Percentiles rank a stretch among this genome's conserved stretches.
Conservation (phyloP, 2,888 invertebrate species). For the Hypomecis atomaria region DNA sequence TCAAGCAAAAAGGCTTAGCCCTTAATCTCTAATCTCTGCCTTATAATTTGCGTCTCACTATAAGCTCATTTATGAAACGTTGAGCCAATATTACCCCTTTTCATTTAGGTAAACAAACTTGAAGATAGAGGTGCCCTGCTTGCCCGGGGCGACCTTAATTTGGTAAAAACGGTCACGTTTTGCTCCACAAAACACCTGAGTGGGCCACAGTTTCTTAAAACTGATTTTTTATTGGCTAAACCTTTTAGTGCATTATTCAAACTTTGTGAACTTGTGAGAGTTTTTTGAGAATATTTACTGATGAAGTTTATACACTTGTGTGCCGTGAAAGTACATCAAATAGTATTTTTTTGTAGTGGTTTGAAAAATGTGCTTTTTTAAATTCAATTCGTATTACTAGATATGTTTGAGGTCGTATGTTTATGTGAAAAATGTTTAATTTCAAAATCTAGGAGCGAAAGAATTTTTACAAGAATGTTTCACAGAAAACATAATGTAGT, state of each 20-base stretch:
- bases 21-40: slow-evolving; percentile 1
- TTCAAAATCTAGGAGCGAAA: no score
- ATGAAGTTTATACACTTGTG: background rate
- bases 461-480: no score
- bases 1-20: background rate
- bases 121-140: slow-evolving; percentile 28
- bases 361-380: no score
- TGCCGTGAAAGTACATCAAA: no score
- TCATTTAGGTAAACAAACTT: slow-evolving; percentile 20
- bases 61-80: slow-evolving; percentile 28
- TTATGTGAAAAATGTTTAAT: no score
- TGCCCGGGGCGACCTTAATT: slow-evolving; percentile 29
- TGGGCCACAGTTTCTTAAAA: slow-evolving; percentile 11
- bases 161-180: slow-evolving; percentile 28
- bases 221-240: slow-evolving; percentile 24
- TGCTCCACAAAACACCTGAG: slow-evolving; percentile 30
- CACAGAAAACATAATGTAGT: no score
- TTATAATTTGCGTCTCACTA: slow-evolving; percentile 18
- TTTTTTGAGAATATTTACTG: slow-evolving; percentile 1
- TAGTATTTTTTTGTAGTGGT: no score
- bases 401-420: no score
- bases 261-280: slow-evolving; percentile 10
- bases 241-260: slow-evolving; percentile 31
- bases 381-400: no score
- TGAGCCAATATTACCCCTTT: slow-evolving; percentile 21